A percentile compares a stretch with the other conserved stretches of the same genome.
These are phyloP conservation scores for Petrosia ficiformis DNA, from an alignment of 37 sponge, comb jelly and placozoan species.

Conservation along the genomic window DNA sequence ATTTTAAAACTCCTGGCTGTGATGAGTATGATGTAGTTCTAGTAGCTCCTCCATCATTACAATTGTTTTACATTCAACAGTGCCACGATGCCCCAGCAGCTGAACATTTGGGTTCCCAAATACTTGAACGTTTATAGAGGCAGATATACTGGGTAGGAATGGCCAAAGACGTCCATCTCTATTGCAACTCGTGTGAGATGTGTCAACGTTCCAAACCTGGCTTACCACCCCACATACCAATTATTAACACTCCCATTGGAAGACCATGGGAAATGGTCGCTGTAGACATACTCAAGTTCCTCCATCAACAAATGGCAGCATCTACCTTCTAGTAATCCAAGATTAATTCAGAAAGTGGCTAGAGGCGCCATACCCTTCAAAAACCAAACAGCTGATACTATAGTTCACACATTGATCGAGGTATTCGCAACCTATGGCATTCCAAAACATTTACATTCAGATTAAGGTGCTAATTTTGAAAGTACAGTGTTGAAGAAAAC, in stretches of 20 bases:
- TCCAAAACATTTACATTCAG: slow-evolving; percentile 28
- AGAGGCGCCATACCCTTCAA: slow-evolving; percentile 8
- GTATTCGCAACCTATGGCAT: slow-evolving; percentile 23
- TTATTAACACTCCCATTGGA: slow-evolving; percentile 12
- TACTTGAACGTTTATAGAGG: not conserved
- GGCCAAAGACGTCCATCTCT: slow-evolving; percentile 10
- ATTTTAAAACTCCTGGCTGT: slow-evolving; percentile 8
- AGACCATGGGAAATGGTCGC: slow-evolving; percentile 32
- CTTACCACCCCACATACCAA: slow-evolving; percentile 13
- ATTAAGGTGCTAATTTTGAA: slow-evolving; percentile 33
- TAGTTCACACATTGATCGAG: slow-evolving; percentile 9
- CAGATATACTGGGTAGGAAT: slow-evolving; percentile 35
- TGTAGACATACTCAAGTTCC: slow-evolving; percentile 33
- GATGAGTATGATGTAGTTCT: not conserved
- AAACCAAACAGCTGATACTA: slow-evolving; percentile 19
- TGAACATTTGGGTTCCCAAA: not conserved
- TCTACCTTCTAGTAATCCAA: slow-evolving; percentile 28
- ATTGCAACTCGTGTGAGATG: slow-evolving; percentile 23
- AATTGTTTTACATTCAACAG: slow-evolving; percentile 10
- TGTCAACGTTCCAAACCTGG: slow-evolving; percentile 21
- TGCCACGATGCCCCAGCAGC: slow-evolving; percentile 11
- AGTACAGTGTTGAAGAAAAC: slow-evolving; percentile 14
- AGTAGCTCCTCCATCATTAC: slow-evolving; percentile 8
- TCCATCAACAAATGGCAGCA: slow-evolving; percentile 17
- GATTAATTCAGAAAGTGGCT: slow-evolving; percentile 47